Conservation (phyloP, 2,113 vertebrate genomes). For the Gopherus flavomarginatus region DNA sequence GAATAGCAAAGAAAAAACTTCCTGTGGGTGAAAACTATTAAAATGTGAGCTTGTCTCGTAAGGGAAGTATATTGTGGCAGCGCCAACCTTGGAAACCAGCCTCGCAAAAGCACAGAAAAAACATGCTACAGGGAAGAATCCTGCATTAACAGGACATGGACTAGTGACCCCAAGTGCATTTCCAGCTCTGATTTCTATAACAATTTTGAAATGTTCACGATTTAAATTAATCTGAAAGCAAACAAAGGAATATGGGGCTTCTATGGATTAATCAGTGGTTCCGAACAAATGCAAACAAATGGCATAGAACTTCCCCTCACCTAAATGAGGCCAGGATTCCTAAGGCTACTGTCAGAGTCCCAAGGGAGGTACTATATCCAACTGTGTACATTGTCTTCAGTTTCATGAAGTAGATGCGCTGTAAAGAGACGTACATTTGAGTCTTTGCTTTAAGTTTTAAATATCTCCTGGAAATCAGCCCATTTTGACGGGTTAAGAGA, state of each 20-base stretch:
- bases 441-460: neutral
- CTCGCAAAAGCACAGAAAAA: neutral
- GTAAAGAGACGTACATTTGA: conserved; percentile 47
- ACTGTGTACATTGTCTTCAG: conserved; percentile 92
- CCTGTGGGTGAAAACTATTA: neutral
- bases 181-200: neutral
- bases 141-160: neutral
- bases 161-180: neutral
- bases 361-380: conserved; percentile 89
- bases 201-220: neutral
- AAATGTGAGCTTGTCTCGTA: neutral
- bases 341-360: conserved; percentile 85
- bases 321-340: conserved; percentile 86
- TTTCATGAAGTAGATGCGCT: conserved; percentile 87
- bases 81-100: neutral
- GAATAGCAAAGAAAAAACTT: neutral
- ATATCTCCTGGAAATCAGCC: neutral
- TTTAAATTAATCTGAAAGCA: neutral
- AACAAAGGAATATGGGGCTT: neutral
- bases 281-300: neutral
- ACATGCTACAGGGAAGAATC: neutral
- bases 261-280: neutral
- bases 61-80: neutral
- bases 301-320: conserved; percentile 73
- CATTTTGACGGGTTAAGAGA: neutral